phyloP scores from a whole-genome alignment of 2,113 vertebrate species.

The Tachycineta bicolor region DNA sequence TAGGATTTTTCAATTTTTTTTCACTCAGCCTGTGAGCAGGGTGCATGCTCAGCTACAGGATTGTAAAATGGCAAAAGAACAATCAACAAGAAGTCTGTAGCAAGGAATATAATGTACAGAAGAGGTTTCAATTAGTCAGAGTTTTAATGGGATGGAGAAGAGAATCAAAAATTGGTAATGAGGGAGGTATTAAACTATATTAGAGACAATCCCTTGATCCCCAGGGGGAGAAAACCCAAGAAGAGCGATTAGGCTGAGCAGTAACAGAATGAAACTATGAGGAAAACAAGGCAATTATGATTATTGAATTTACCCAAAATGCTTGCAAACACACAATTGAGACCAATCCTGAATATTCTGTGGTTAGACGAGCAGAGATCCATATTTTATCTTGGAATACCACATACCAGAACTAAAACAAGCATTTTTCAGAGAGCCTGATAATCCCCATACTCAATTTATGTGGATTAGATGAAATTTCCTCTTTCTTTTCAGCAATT shows the following conservation, averaged over 20 bases:
- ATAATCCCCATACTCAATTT: constrained; percentile 20
- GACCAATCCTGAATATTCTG: constrained; percentile 2
- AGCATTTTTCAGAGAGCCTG: background rate
- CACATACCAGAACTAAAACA: background rate
- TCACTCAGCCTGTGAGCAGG: background rate
- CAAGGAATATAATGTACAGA: background rate
- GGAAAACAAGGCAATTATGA: background rate
- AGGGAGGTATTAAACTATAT: background rate
- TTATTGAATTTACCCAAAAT: constrained; percentile 36
- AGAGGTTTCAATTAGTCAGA: background rate
- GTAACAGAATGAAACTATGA: background rate
- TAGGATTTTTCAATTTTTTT: background rate
- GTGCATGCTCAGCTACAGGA: accelerated
- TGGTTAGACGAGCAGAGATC: background rate
- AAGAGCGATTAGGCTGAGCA: background rate
- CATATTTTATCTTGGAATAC: constrained; percentile 18
- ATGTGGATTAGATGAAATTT: constrained; percentile 35
- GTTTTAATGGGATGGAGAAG: background rate
- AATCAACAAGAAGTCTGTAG: background rate
- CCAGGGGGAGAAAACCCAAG: background rate
- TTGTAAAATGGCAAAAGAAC: background rate
- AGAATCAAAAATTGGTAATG: background rate
- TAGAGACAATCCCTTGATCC: background rate
- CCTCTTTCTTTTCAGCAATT: constrained; percentile 53
- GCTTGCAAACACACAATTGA: background rate